Percentiles rank a stretch among this genome's conserved stretches.
phyloP scores from a whole-genome alignment of 2,888 invertebrate species.

The Drosophila algonquin region DNA sequence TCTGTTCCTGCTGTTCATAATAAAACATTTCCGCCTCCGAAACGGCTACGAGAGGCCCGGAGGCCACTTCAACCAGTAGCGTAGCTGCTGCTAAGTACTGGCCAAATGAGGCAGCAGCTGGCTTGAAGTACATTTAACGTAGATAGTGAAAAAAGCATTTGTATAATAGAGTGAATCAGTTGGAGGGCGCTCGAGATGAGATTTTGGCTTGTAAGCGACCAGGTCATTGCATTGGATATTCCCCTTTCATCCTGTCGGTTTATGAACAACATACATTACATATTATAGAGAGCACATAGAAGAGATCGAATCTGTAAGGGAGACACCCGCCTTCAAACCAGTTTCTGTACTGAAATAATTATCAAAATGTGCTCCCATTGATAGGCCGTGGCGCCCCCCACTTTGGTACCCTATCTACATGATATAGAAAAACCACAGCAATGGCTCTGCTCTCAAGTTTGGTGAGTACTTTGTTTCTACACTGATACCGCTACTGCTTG shows the following conservation, averaged over 20 bases:
- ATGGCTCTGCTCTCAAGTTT: background rate
- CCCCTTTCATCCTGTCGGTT: background rate
- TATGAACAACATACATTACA: too few relatives aligned
- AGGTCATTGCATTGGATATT: background rate
- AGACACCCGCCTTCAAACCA: too few relatives aligned
- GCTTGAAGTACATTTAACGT: background rate
- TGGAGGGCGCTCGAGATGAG: background rate
- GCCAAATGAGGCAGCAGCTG: background rate
- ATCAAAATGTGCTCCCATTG: too few relatives aligned
- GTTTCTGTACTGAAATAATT: too few relatives aligned
- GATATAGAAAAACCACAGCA: background rate
- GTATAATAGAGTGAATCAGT: background rate
- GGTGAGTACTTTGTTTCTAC: background rate
- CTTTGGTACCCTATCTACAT: too few relatives aligned
- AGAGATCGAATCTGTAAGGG: too few relatives aligned
- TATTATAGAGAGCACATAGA: too few relatives aligned
- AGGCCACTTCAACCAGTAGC: slow-evolving; percentile 31
- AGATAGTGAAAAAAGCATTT: background rate
- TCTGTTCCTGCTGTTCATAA: slow-evolving; percentile 21
- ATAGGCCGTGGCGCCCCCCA: too few relatives aligned
- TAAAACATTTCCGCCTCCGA: slow-evolving; percentile 42
- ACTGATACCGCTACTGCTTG: background rate
- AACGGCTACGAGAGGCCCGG: slow-evolving; percentile 23
- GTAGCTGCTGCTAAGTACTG: slow-evolving; percentile 14
- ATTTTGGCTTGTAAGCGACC: background rate